Percentiles rank a stretch among this genome's conserved stretches.
Conservation (phyloP, 2,113 vertebrate species). For the Eptesicus fuscus region DNA sequence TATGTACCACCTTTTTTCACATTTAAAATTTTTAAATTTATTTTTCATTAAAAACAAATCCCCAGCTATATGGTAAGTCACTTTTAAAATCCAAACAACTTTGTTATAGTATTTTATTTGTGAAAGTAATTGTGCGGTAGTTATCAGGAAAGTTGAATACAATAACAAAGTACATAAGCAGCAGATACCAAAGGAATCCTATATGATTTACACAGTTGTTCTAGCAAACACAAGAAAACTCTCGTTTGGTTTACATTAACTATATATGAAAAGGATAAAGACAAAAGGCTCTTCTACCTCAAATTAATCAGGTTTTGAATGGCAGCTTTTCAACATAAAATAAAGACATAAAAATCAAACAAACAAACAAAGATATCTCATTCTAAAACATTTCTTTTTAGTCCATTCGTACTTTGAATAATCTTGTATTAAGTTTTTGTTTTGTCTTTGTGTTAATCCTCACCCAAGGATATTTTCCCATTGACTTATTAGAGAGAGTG, state of each 20-base stretch:
- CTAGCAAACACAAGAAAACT: not conserved
- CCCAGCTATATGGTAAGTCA: not conserved
- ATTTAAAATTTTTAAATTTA: not conserved
- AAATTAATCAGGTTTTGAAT: not conserved
- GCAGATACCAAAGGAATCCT: not conserved
- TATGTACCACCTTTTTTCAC: not conserved
- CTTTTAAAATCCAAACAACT: constrained; percentile 29
- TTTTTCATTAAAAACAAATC: constrained; percentile 12
- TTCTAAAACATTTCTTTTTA: constrained; percentile 17
- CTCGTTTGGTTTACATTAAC: not conserved
- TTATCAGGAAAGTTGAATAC: constrained; percentile 23
- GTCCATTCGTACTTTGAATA: not conserved
- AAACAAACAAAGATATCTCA: not conserved
- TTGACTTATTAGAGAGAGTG: not conserved
- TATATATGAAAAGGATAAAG: not conserved
- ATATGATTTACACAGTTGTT: constrained; percentile 5
- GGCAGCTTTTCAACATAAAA: constrained; percentile 36
- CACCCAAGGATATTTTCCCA: too few species aligned
- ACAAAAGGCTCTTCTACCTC: not conserved
- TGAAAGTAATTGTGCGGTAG: not conserved
- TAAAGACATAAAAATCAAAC: not conserved
- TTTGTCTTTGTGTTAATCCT: too few species aligned
- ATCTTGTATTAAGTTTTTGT: not conserved
- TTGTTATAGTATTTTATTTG: constrained; percentile 6
- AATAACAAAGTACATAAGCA: not conserved